These are phyloP conservation scores for Alectoris magna DNA, from an alignment of 2,797 vertebrate species.

Conservation along the genomic window DNA sequence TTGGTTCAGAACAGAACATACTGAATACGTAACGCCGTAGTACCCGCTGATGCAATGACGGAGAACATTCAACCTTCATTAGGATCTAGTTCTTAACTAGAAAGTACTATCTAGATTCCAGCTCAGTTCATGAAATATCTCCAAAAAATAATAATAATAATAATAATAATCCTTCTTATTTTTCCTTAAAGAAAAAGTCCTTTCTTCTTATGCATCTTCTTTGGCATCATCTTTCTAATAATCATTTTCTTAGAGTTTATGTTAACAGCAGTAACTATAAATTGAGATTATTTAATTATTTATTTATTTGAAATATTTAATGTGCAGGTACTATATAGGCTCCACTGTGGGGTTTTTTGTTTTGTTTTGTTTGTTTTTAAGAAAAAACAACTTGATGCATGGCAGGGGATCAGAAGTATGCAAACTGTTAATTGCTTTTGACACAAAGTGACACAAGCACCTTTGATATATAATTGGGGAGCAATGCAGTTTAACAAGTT, in stretches of 20 bases:
- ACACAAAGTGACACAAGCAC: conserved; percentile 62
- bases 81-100: background rate
- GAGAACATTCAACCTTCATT: background rate
- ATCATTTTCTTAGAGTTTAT: background rate
- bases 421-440: conserved; percentile 68
- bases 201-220: accelerated
- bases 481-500: conserved; percentile 73
- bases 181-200: background rate
- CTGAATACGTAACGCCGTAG: background rate
- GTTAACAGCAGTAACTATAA: background rate
- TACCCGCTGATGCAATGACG: background rate
- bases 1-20: background rate
- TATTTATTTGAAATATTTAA: background rate
- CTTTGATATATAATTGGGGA: conserved; percentile 76
- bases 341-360: background rate
- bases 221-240: background rate
- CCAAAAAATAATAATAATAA: background rate
- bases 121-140: background rate
- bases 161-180: background rate
- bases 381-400: background rate
- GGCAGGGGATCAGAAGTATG: conserved; percentile 15
- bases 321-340: background rate
- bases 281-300: background rate
- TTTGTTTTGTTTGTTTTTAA: background rate
- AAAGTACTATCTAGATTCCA: background rate